Base-by-base conservation (phyloP, 2,888 invertebrate species). In the Xanthia togata region DNA sequence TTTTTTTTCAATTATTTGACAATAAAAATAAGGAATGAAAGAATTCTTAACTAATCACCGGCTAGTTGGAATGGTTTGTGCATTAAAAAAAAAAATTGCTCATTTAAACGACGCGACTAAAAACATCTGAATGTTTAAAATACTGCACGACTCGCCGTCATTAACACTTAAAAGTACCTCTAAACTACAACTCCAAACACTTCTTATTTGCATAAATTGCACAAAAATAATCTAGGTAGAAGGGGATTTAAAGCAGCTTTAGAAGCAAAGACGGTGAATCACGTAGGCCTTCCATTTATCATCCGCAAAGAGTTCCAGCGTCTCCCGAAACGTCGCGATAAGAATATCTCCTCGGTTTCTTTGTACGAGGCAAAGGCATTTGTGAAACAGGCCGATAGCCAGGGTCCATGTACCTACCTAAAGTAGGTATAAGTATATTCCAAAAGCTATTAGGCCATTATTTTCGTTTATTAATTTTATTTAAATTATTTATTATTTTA, bases 211-310 rank as follows among this genome's bases (percentile, higher is more conserved):
- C 64, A 69, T 71, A 62, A 64, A 74, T 78, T 73, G 68, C 67
- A 71, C 57, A 81, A 82, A 73, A 65, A 69, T 69, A 71, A 85
- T 70, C 57, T 73, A 69, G 50, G 20, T 44, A 44, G 35, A 73
- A 83, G 41, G 4, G 75, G 73, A 78, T 70, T 79, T 79, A 79
- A 86, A 83, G 71, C 67, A 83, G 78, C 80, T 84, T 79, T 72
- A 81, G 84, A 87, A 75, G 89, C 79, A 85, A 88, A 78, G 85
- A 85, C 87, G 83, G 88, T 92, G 92, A 92, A 92, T 92, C 92
- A 93, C 93, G 91, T 90, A 90, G 90, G 82, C 89, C 89, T 87
- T 86, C 87, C 90, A 92, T 93, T 92, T 91, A 93, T 93, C 93
- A 93, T 93, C 87, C 73, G 79, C 68, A 79, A 87, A 87, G 87